phyloP scores from a whole-genome alignment of 2,888 invertebrate species.

The Rhingia rostrata region DNA sequence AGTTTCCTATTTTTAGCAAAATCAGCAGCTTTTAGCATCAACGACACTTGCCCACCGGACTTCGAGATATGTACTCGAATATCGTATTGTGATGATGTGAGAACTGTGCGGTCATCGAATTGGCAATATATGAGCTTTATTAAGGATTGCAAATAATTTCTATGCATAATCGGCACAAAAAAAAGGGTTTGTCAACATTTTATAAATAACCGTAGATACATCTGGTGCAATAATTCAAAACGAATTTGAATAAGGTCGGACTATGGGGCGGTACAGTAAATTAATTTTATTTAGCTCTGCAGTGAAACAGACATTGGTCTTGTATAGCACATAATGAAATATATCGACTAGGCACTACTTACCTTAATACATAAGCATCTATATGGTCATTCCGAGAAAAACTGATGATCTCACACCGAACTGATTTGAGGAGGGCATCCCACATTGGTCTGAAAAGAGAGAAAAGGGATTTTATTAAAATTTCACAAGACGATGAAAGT shows the following conservation, averaged over 20 bases:
- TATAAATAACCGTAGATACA: conserved; percentile 42
- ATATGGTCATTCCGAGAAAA: conserved; percentile 93
- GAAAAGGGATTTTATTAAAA: conserved; percentile 21
- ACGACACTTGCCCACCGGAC: conserved; percentile 8
- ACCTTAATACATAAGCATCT: conserved; percentile 98
- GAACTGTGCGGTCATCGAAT: conserved; percentile 29
- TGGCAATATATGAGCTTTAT: conserved; percentile 5
- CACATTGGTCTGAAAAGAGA: conserved; percentile 90
- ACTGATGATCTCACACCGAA: conserved; percentile 97
- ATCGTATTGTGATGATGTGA: conserved; percentile 24
- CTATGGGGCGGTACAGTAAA: not conserved
- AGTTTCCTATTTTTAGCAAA: conserved; percentile 41
- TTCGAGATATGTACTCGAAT: not conserved
- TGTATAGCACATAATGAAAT: too few species aligned
- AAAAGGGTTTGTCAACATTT: conserved; percentile 51
- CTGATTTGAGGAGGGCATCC: conserved; percentile 93
- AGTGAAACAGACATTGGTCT: not conserved
- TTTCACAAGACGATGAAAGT: not conserved
- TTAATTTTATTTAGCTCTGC: not conserved
- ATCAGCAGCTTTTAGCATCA: conserved; percentile 39
- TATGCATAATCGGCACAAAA: conserved; percentile 6
- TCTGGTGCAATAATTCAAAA: conserved; percentile 35
- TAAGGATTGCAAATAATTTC: conserved; percentile 22
- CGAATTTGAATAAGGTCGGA: not conserved
- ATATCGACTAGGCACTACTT: conserved; percentile 79